Percentiles rank a stretch among this genome's conserved stretches.
phyloP scores from a whole-genome alignment of 2,113 vertebrate genomes.

The Baryphthengus martii region DNA sequence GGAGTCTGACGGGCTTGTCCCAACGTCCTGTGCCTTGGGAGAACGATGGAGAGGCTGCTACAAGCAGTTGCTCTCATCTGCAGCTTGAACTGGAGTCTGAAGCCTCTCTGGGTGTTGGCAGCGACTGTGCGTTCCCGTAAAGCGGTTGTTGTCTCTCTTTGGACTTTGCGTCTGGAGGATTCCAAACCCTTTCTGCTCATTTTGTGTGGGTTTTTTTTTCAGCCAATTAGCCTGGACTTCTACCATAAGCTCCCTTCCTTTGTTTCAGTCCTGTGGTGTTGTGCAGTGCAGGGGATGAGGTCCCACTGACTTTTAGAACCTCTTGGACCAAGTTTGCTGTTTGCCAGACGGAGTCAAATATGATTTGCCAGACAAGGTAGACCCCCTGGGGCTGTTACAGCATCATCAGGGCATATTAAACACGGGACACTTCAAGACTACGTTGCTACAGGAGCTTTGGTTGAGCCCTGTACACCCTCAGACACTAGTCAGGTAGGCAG shows the following conservation, averaged over 20 bases:
- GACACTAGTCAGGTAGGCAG: neutral
- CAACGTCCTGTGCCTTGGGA: neutral
- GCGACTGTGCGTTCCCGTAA: neutral
- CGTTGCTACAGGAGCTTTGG: neutral
- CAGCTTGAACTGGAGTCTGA: neutral
- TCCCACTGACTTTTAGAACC: neutral
- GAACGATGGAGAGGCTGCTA: neutral
- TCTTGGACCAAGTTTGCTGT: neutral
- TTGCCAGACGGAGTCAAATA: neutral
- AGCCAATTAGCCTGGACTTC: neutral
- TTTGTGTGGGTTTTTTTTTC: neutral
- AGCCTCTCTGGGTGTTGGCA: neutral
- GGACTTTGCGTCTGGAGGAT: neutral
- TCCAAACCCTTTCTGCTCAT: neutral
- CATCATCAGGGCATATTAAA: neutral
- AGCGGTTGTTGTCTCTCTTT: neutral
- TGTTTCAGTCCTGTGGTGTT: neutral
- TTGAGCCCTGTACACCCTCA: neutral
- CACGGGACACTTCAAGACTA: neutral
- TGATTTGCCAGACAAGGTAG: neutral
- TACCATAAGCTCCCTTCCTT: neutral
- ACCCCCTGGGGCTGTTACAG: neutral
- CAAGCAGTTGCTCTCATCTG: neutral
- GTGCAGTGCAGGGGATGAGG: fast-evolving
- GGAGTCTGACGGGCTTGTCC: neutral